Conservation (phyloP, 1,140 invertebrate species). For the Stegodyphus mimosarum region DNA sequence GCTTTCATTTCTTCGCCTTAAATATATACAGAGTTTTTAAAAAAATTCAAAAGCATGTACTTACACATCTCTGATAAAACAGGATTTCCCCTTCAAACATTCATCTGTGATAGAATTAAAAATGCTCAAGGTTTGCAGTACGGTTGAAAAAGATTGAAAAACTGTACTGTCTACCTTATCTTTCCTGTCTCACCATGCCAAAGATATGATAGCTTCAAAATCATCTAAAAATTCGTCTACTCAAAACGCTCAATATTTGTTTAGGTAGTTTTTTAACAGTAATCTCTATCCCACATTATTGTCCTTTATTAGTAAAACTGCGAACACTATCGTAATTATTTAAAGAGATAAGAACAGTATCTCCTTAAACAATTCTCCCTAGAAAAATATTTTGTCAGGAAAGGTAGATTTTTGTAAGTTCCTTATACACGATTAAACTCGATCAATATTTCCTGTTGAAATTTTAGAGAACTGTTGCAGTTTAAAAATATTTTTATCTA, state of each 20-base stretch:
- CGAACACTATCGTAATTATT: background rate
- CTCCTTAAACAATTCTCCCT: background rate
- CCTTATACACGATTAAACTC: background rate
- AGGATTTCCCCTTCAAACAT: background rate
- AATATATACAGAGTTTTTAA: background rate
- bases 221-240: background rate
- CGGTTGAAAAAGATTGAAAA: background rate
- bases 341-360: background rate
- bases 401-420: background rate
- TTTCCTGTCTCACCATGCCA: background rate
- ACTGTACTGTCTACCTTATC: background rate
- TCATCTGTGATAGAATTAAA: background rate
- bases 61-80: too few relatives aligned
- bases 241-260: conserved; percentile 1
- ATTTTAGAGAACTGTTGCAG: background rate
- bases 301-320: background rate
- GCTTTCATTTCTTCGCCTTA: background rate
- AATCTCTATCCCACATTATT: background rate
- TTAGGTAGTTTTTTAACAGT: background rate
- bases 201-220: background rate
- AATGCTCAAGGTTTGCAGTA: background rate
- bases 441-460: background rate
- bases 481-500: background rate
- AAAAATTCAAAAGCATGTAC: background rate
- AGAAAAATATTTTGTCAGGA: background rate